phyloP scores from a whole-genome alignment of 64 coral and sea anemone genomes.

The Actinia tenebrosa region DNA sequence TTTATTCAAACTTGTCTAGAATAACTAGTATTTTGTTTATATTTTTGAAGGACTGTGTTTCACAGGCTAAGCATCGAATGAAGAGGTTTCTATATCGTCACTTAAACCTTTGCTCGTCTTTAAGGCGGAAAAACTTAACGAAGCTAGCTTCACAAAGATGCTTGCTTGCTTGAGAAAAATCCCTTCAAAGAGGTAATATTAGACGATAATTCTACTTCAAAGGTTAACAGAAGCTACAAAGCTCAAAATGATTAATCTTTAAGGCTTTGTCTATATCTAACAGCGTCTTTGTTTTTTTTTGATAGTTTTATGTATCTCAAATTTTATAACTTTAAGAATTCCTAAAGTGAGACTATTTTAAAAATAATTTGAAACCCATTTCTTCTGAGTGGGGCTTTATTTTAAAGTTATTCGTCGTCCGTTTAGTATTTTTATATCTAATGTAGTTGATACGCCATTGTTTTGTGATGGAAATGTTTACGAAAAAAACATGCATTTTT shows the following conservation, averaged over 20 bases:
- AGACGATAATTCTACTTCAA: too few relatives aligned
- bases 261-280: background rate
- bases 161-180: background rate
- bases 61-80: background rate
- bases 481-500: too few relatives aligned
- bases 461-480: too few relatives aligned
- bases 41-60: background rate
- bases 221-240: background rate
- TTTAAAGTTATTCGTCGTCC: too few relatives aligned
- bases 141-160: background rate
- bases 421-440: too few relatives aligned
- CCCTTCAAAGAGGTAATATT: background rate
- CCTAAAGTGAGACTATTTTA: too few relatives aligned
- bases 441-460: too few relatives aligned
- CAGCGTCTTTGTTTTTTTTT: background rate
- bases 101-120: background rate
- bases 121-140: background rate
- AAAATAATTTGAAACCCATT: too few relatives aligned
- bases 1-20: slow-evolving; percentile 11
- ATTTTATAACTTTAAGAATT: too few relatives aligned
- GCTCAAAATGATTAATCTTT: background rate
- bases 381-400: too few relatives aligned
- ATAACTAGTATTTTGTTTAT: background rate
- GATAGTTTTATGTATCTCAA: too few relatives aligned
- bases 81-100: background rate